Percentiles rank a stretch among this genome's conserved stretches.
Evolutionary conservation across 2,113 vertebrate genomes (phyloP).

Genomic region (Psephotus haematonotus): DNA sequence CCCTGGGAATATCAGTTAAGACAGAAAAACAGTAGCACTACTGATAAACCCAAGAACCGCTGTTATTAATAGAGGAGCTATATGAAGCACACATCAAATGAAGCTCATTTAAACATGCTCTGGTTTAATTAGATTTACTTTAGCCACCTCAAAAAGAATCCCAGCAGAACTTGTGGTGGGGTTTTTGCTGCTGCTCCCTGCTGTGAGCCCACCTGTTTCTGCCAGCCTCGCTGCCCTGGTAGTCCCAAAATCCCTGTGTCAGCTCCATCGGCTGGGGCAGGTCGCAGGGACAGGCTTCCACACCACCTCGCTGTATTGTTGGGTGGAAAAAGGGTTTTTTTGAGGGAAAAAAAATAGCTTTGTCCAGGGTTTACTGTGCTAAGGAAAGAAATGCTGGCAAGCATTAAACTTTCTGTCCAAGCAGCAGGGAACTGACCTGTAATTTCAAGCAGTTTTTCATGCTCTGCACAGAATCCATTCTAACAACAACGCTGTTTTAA

Average conservation of each 20-base stretch:
- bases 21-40: neutral
- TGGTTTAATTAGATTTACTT: constrained; percentile 70
- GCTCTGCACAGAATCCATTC: neutral
- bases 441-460: neutral
- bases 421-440: neutral
- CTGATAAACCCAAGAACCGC: neutral
- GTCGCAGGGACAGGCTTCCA: neutral
- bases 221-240: constrained; percentile 27
- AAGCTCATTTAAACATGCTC: constrained; percentile 61
- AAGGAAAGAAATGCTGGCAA: neutral
- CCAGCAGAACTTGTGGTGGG: constrained; percentile 32
- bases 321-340: neutral
- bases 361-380: neutral
- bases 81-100: constrained; percentile 4
- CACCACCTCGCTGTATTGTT: accelerated
- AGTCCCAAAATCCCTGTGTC: neutral
- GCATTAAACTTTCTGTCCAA: neutral
- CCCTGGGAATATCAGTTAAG: neutral
- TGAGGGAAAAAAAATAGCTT: neutral
- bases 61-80: neutral
- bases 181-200: constrained; percentile 29
- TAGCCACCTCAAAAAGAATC: constrained; percentile 57
- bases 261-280: neutral
- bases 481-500: neutral
- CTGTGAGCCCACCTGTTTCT: constrained; percentile 71